phyloP scores from a whole-genome alignment of 2,113 vertebrate species.

The Fregetta grallaria region DNA sequence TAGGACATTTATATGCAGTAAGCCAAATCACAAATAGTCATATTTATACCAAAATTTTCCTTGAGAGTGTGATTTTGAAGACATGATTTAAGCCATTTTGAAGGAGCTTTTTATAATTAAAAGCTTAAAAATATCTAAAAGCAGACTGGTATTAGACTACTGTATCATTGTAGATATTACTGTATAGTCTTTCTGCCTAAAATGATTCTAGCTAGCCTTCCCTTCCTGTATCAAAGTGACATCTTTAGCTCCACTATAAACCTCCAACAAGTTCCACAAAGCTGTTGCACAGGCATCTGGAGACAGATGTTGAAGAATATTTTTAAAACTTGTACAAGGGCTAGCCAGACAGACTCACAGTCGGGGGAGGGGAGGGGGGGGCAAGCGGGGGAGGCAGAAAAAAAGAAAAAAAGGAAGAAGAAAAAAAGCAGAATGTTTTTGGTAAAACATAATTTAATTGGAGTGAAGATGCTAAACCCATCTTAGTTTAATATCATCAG shows the following conservation, averaged over 20 bases:
- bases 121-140: neutral
- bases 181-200: neutral
- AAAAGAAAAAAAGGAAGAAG: fast-evolving
- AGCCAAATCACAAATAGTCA: neutral
- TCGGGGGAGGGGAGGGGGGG: neutral
- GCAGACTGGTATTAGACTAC: neutral
- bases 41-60: neutral
- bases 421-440: neutral
- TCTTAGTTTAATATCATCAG: neutral
- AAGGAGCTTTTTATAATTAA: neutral
- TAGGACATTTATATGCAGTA: neutral
- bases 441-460: neutral
- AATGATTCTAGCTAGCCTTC: neutral
- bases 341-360: neutral
- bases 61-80: neutral
- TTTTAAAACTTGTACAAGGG: neutral
- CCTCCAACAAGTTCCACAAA: neutral
- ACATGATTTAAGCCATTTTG: neutral
- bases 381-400: no score
- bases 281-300: neutral
- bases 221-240: neutral
- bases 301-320: neutral
- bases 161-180: neutral
- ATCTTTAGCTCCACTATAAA: neutral
- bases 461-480: neutral